A percentile compares a stretch with the other conserved stretches of the same genome.
Evolutionary conservation across 2,888 invertebrate genomes (phyloP).

Genomic region (Macrosoma leucophasiata): DNA sequence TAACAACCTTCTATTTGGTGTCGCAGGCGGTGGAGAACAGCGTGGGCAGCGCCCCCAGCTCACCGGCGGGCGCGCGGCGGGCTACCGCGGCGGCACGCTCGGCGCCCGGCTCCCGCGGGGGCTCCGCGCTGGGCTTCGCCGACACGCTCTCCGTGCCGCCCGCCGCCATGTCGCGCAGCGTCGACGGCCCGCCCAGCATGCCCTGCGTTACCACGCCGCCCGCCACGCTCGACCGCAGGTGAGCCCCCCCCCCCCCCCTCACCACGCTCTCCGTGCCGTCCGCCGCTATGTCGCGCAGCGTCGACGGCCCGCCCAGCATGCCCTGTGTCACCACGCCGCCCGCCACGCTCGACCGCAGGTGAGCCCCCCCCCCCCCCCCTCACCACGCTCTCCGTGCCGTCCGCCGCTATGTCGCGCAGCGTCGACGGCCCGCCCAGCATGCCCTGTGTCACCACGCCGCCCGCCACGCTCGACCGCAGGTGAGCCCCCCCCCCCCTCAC

Average conservation of each 20-base stretch:
- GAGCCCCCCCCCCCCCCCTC: too few relatives aligned
- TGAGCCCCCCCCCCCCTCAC: too few relatives aligned
- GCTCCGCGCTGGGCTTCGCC: conserved; percentile 60
- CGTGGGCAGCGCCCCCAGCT: conserved; percentile 79
- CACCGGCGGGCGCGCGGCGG: conserved; percentile 48
- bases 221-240: conserved; percentile 74
- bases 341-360: conserved; percentile 71
- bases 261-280: too few relatives aligned
- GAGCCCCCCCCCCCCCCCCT: too few relatives aligned
- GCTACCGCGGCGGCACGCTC: conserved; percentile 39
- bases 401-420: conserved; percentile 74
- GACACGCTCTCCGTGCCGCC: conserved; percentile 43
- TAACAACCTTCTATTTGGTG: background rate
- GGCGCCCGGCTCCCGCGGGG: conserved; percentile 43
- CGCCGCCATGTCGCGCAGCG: conserved; percentile 73
- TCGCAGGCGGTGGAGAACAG: conserved; percentile 68
- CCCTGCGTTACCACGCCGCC: conserved; percentile 52
- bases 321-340: conserved; percentile 52
- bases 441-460: conserved; percentile 50
- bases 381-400: conserved; percentile 40
- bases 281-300: conserved; percentile 75
- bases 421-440: conserved; percentile 76
- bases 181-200: conserved; percentile 75
- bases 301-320: conserved; percentile 75
- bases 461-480: conserved; percentile 72